Conservation (phyloP, 2,888 invertebrate genomes). For the Cheilosia pagana region DNA sequence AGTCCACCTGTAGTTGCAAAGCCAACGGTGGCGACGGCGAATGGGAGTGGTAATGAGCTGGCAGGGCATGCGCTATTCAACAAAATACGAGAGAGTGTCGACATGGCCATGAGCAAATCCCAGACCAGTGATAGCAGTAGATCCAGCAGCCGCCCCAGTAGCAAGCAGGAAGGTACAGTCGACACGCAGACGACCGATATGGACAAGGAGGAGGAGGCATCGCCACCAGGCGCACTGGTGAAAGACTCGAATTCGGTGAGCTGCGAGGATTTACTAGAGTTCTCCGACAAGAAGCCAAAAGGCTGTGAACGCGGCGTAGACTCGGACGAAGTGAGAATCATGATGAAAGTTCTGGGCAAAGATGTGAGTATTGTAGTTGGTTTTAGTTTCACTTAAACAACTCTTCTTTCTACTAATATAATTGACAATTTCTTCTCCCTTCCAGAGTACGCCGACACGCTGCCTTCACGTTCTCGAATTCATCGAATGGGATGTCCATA, state of each 20-base stretch:
- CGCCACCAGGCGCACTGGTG: conserved; percentile 78
- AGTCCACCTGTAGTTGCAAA: conserved; percentile 15
- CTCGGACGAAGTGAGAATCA: conserved; percentile 95
- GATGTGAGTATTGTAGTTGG: conserved; percentile 84
- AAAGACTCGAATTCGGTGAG: conserved; percentile 91
- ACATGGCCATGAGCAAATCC: conserved; percentile 79
- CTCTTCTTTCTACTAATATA: not conserved
- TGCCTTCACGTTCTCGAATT: conserved; percentile 92
- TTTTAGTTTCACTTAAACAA: too few species aligned
- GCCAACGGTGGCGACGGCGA: conserved; percentile 27
- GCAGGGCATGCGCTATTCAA: conserved; percentile 83
- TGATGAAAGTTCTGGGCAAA: conserved; percentile 93
- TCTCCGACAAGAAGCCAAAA: conserved; percentile 92
- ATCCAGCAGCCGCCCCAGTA: conserved; percentile 38
- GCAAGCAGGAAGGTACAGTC: conserved; percentile 41
- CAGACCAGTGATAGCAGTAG: conserved; percentile 48
- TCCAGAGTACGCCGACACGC: conserved; percentile 88
- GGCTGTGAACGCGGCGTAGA: conserved; percentile 93
- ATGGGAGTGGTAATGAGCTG: conserved; percentile 78
- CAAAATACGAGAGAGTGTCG: conserved; percentile 82
- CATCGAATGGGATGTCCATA: conserved; percentile 94
- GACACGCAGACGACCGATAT: conserved; percentile 25
- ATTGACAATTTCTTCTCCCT: not conserved
- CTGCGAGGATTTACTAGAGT: conserved; percentile 95
- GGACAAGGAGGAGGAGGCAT: conserved; percentile 47